Evolutionary conservation across 2,888 invertebrate species (phyloP), one percentile per base, ranked within the genome.

Genomic region (Elaeidobius kamerunicus): DNA sequence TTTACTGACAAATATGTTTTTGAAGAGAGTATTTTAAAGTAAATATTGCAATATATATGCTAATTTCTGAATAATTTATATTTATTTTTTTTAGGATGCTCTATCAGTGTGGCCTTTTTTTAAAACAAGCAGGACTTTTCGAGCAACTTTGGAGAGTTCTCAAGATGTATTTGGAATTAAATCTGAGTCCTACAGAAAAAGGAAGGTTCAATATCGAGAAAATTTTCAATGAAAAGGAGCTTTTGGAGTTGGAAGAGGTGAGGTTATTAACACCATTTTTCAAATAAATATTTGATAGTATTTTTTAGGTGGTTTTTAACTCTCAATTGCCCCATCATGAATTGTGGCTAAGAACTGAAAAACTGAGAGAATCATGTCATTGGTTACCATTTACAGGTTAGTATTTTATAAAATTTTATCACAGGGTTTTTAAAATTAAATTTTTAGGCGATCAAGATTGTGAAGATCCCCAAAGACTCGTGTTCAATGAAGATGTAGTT

Each of bases 291-390:
- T 47, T 3, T 41, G 7, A 38, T 11, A n/a, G n/a, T n/a, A 3
- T 16, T 32, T 18, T 47, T 38, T 34, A 50, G 63, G 69, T 80
- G 1, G 77, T 84, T 40, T 67, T 84, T 44, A 75, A 72, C 28
- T 73, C 73, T 42, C 82, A 84, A 42, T 73, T 91, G 66, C 89
- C 89, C 18, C 73, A 84, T 65, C 79, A 82, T 66, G 83, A 84
- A 60, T 76, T 88, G 58, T 90, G 89, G 90, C 74, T 83, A 60
- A 79, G 89, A 55, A 80, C 85, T 53, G 89, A 88, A 72, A 82
- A 83, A 9, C 73, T 86, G 47, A 78, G 88, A n/a, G 85, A 83
- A 64, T 79, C 81, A 14, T 83, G 80, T 62, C 84, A 85, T 71
- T 89, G 86, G 80, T 75, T 85, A 28, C 82, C 85, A 1, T 75